Conservation (phyloP, 2,113 vertebrate genomes). For the Chiloscyllium plagiosum region DNA sequence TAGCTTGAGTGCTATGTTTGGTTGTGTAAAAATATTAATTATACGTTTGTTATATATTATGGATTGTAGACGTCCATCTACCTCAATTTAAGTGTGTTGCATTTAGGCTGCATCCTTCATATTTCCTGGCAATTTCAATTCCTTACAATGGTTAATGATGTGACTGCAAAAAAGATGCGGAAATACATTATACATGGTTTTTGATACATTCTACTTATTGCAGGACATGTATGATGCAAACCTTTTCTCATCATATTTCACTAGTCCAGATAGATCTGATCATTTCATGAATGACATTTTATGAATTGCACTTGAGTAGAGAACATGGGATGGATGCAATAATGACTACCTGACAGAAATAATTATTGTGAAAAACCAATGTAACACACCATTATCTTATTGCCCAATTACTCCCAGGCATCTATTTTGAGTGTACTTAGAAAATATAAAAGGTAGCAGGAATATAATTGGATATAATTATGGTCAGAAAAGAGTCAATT, state of each 20-base stretch:
- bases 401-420: background rate
- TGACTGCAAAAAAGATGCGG: background rate
- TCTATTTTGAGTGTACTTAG: background rate
- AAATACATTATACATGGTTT: background rate
- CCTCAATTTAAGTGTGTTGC: background rate
- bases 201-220: background rate
- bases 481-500: background rate
- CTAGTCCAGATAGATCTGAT: background rate
- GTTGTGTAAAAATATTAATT: background rate
- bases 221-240: background rate
- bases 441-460: background rate
- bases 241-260: background rate
- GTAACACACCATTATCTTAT: background rate
- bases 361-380: background rate
- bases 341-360: background rate
- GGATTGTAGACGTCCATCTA: background rate
- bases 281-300: background rate
- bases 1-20: background rate
- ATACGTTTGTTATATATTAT: background rate
- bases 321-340: background rate
- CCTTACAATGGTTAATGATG: too few species aligned
- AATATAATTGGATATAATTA: background rate
- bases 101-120: background rate
- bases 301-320: background rate
- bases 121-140: background rate